Percentiles rank a stretch among this genome's conserved stretches.
phyloP scores from a whole-genome alignment of 2,888 invertebrate genomes.

The Athrips mouffetella region DNA sequence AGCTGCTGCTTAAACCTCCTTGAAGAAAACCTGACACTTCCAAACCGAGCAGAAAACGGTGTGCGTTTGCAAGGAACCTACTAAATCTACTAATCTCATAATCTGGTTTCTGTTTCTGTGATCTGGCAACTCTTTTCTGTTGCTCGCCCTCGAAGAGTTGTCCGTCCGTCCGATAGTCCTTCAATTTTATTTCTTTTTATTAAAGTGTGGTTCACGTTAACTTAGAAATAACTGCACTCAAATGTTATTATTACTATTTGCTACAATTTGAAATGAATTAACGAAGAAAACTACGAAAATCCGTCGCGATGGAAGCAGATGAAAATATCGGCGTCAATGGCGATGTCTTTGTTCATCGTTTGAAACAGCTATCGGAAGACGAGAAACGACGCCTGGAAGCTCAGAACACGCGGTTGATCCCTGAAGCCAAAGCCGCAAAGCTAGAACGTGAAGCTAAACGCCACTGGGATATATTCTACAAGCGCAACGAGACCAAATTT shows the following conservation, averaged over 20 bases:
- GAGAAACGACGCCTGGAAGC: constrained; percentile 80
- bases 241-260: not conserved
- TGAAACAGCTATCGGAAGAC: constrained; percentile 76
- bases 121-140: too few species aligned
- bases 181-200: too few species aligned
- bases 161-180: too few species aligned
- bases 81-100: too few species aligned
- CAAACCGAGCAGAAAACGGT: too few species aligned
- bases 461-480: constrained; percentile 98
- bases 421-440: constrained; percentile 85
- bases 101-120: too few species aligned
- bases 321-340: constrained; percentile 39
- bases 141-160: too few species aligned
- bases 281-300: not conserved
- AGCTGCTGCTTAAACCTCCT: too few species aligned
- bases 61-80: too few species aligned
- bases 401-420: constrained; percentile 79
- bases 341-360: constrained; percentile 54
- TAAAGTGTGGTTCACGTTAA: too few species aligned
- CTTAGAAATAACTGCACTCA: not conserved
- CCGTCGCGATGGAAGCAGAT: constrained; percentile 57
- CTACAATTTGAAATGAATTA: not conserved
- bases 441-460: constrained; percentile 90
- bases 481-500: constrained; percentile 94
- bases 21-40: too few species aligned